Base-by-base conservation (phyloP, 2,888 invertebrate genomes). In the Trichogramma dendrolimi region DNA sequence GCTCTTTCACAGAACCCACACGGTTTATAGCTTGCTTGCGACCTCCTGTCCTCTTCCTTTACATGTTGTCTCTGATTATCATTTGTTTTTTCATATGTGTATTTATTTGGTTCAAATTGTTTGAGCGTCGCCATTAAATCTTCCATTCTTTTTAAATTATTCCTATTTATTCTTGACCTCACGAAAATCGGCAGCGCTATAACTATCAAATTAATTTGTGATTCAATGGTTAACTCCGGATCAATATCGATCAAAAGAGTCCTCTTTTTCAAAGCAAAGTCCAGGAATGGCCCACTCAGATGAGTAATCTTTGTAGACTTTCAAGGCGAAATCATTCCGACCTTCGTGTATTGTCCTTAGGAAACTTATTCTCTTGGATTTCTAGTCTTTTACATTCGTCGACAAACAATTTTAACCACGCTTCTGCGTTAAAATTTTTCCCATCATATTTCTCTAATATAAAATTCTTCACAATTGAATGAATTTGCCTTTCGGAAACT, bases 401-500 rank as follows among this genome's bases (percentile, higher is more conserved):
- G 58, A 43, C 60, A 66, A 67, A n/a, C 58, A 49, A 44, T 59
- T 14, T 55, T 43, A 66, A 43, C 63, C 62, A 66, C 55, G 54
- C 43, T 7, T 57, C 61, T 47, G 64, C 65, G 48, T 67, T 64
- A 38, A 39, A 56, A 61, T 67, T 66, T 64, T 59, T 55, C 47
- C 60, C 58, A 55, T 60, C 59, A 55, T 60, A 66, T 60, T 65
- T 64, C 43, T 67, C 67, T 48, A 67, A 55, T 53, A 67, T 58
- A 27, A 62, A 60, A 58, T 67, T 52, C 53, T 65, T 63, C 49
- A 56, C 51, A 42, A 63, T 14, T 38, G 55, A 58, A 39, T 54
- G 55, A 14, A 50, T 64, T 53, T 59, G 42, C 56, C 4, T 14
- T 2, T 14, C 14, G 14, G 14, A 2, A 14, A 14, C 14, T 14